A percentile compares a stretch with the other conserved stretches of the same genome.
Conservation (phyloP, 1,140 invertebrate genomes). For the Euglossa dilemma region DNA sequence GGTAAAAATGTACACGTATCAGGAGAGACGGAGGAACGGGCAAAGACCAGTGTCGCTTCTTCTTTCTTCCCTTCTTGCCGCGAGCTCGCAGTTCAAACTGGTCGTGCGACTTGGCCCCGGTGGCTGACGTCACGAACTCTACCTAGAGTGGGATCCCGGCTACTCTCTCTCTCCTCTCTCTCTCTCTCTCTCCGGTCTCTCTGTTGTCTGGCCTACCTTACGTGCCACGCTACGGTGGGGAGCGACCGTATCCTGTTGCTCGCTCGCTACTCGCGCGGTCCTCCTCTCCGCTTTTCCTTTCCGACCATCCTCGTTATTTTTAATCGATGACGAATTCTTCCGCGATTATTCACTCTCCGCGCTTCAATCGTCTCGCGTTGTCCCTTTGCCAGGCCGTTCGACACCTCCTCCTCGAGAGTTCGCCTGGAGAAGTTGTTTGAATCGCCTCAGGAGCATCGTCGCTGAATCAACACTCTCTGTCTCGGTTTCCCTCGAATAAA, state of each 20-base stretch:
- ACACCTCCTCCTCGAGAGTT: neutral
- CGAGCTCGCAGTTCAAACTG: constrained; percentile 72
- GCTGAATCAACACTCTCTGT: neutral
- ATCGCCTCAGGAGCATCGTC: neutral
- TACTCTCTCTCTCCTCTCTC: constrained; percentile 67
- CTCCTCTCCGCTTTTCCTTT: constrained; percentile 11
- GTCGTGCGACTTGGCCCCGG: constrained; percentile 72
- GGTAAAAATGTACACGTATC: constrained; percentile 50
- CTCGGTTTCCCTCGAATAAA: too few relatives aligned
- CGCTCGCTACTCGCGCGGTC: constrained; percentile 19
- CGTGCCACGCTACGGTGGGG: constrained; percentile 60
- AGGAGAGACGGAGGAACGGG: constrained; percentile 27
- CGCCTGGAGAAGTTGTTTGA: neutral
- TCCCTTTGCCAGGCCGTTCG: neutral
- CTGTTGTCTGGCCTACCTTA: constrained; percentile 41
- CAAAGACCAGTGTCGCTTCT: constrained; percentile 36
- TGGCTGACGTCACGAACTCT: constrained; percentile 75
- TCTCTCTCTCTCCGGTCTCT: constrained; percentile 55
- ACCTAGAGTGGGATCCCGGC: constrained; percentile 75
- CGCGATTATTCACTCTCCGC: constrained; percentile 34
- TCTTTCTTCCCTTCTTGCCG: constrained; percentile 60
- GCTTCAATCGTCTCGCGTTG: neutral
- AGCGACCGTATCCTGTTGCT: constrained; percentile 41
- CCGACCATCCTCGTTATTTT: constrained; percentile 55
- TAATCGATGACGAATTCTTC: constrained; percentile 53